Evolutionary conservation across 2,113 vertebrate species (phyloP), one percentile per base, ranked within the genome.

Genomic region (Pluvianellus socialis): DNA sequence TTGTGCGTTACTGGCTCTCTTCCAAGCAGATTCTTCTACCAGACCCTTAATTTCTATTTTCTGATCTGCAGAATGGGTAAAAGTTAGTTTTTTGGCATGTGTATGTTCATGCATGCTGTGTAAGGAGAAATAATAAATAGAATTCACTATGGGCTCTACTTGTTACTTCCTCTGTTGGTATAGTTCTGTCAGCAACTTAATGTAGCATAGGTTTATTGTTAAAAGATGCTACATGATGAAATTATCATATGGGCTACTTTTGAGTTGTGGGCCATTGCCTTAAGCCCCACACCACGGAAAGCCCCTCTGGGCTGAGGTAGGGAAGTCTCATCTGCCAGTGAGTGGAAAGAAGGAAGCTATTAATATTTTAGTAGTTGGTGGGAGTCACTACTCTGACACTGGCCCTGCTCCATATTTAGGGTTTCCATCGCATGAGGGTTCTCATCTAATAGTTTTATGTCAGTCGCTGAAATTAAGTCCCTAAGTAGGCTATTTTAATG

Each of bases 311-410:
- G 44, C 40, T 71, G 30, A 55, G 33, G 30, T 1, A 23, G 61
- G n/a, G 9, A 19, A 59, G 23, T 28, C 4, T 38, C 5, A 32
- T 65, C 40, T 92, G 68, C 12, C 35, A 61, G 49, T 5, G 12
- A 53, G 4, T 28, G 15, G 24, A 23, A 88, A 47, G 28, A 8
- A 32, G 14, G 27, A 13, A 27, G 14, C 1, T n/a, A 23, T 56
- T 65, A 33, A 73, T 73, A 52, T 49, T 87, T 87, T 3, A 58
- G 38, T 20, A 77, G 4, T 3, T 89, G 10, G 26, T 83, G 33
- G 4, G 15, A 49, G 4, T 71, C 40, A 32, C 7, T 49, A 1
- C 20, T 42, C 33, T 53, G 63, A 27, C 3, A 4, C 0, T 1
- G 33, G 4, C 11, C 40, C 15, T 74, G 59, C n/a, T 77, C 53